Evolutionary conservation across 1,140 invertebrate species (phyloP).

Genomic region (Drosophila tristis): DNA sequence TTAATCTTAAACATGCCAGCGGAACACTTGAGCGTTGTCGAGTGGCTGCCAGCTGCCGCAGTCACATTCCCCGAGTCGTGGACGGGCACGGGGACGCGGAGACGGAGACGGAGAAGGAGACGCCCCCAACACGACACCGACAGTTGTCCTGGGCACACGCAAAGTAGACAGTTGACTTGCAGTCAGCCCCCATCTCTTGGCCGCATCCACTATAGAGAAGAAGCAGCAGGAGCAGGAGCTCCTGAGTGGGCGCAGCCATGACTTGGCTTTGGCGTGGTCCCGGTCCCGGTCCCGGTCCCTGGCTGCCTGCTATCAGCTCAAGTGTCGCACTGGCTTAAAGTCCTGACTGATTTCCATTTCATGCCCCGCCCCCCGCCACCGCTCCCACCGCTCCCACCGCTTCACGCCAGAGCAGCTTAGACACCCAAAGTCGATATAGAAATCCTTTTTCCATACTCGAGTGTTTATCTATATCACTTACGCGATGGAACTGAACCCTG

Average conservation of each 20-base stretch:
- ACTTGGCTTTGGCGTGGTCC: slow-evolving; percentile 1
- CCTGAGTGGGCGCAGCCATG: slow-evolving; percentile 24
- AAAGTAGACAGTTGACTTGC: slow-evolving; percentile 74
- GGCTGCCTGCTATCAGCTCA: not conserved
- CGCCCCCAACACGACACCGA: slow-evolving; percentile 14
- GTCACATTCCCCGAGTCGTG: slow-evolving; percentile 19
- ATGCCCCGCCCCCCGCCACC: slow-evolving; percentile 38
- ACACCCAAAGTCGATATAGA: slow-evolving; percentile 52
- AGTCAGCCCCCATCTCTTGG: slow-evolving; percentile 16
- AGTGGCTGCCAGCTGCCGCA: slow-evolving; percentile 68
- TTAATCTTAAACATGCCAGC: slow-evolving; percentile 83
- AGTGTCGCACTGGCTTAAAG: slow-evolving; percentile 48
- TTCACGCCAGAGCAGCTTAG: slow-evolving; percentile 48
- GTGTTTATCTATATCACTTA: slow-evolving; percentile 81
- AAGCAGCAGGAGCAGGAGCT: too few relatives aligned
- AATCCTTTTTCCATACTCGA: slow-evolving; percentile 68
- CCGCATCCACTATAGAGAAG: not conserved
- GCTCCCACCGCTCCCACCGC: too few relatives aligned
- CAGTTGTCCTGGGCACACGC: slow-evolving; percentile 64
- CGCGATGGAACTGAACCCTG: not conserved
- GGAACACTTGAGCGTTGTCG: slow-evolving; percentile 79
- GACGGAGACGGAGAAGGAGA: slow-evolving; percentile 20
- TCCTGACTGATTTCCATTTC: slow-evolving; percentile 66
- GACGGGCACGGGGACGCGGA: slow-evolving; percentile 5
- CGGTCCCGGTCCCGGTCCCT: too few relatives aligned